phyloP scores from a whole-genome alignment of 2,113 vertebrate species.

The rat (Rattus norvegicus) region GRCr8 NC_086020.1:27397001-27397500 shows the following conservation, averaged over 20 bases:
- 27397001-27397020: background rate
- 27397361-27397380: background rate
- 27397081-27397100: background rate
- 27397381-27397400: background rate
- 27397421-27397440: background rate
- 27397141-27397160: constrained; percentile 17
- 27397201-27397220: background rate
- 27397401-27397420: background rate
- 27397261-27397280: background rate
- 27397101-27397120: too few species aligned
- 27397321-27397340: background rate
- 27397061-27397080: background rate
- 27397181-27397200: background rate
- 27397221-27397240: background rate
- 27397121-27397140: too few species aligned
- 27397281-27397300: background rate
- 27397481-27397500: background rate
- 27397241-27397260: background rate
- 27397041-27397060: background rate
- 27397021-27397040: background rate
- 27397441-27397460: background rate
- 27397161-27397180: background rate
- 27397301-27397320: background rate
- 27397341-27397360: constrained; percentile 20
- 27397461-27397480: background rate